Conservation (phyloP, 2,113 vertebrate species). For the Rhea pennata region DNA sequence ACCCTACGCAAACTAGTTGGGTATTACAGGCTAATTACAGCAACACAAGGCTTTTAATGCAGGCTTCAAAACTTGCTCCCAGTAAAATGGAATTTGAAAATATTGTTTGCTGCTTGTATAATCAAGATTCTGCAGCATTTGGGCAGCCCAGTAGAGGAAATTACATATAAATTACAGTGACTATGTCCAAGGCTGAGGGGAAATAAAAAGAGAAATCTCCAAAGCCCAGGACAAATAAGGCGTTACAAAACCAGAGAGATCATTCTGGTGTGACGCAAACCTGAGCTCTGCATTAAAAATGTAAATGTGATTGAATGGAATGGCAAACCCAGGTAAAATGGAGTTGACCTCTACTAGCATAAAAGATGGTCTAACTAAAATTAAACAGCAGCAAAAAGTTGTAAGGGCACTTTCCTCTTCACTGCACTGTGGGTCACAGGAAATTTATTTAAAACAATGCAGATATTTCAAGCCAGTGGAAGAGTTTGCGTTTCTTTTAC, state of each 20-base stretch:
- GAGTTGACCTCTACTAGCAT: conserved; percentile 34
- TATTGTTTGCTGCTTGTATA: not conserved
- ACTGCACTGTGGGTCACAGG: not conserved
- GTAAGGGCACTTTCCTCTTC: not conserved
- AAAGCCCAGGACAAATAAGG: conserved; percentile 15
- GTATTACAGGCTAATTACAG: not conserved
- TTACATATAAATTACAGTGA: not conserved
- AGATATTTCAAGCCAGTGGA: not conserved
- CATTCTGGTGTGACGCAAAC: conserved; percentile 42
- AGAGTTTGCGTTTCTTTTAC: conserved; percentile 18
- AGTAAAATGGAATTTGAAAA: not conserved
- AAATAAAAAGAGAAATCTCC: conserved; percentile 30
- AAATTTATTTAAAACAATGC: conserved; percentile 1
- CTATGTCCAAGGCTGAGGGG: not conserved
- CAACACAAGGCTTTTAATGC: not conserved
- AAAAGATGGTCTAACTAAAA: conserved; percentile 13
- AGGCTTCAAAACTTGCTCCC: not conserved
- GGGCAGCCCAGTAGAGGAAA: not conserved
- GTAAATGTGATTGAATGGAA: conserved; percentile 56
- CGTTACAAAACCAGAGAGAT: conserved; percentile 19
- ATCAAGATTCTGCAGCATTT: not conserved
- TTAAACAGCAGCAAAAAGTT: not conserved
- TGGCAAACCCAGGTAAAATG: conserved; percentile 29
- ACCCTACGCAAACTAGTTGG: not conserved
- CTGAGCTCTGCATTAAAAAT: conserved; percentile 57